phyloP scores from a whole-genome alignment of 2,888 invertebrate species.

The Cecidostiba fungosa region DNA sequence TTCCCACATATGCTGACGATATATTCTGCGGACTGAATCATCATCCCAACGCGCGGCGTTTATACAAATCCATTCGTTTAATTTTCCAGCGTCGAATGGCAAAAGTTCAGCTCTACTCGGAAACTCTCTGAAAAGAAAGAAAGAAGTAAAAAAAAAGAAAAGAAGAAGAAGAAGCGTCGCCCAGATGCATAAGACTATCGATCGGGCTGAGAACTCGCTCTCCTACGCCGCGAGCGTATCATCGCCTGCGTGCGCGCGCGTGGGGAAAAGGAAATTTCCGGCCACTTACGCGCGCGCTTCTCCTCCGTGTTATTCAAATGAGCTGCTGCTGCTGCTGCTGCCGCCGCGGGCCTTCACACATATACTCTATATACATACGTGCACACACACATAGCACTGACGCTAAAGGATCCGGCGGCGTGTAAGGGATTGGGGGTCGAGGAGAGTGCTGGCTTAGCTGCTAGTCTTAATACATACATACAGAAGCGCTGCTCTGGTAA shows the following conservation, averaged over 20 bases:
- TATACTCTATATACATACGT: too few species aligned
- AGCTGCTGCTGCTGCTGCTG: slow-evolving; percentile 63
- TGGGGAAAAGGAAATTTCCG: slow-evolving; percentile 63
- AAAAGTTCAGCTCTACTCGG: not conserved
- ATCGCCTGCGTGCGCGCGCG: not conserved
- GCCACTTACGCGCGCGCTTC: slow-evolving; percentile 25
- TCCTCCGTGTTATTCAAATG: slow-evolving; percentile 69
- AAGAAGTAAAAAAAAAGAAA: not conserved
- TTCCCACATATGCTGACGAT: not conserved
- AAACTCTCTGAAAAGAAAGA: not conserved
- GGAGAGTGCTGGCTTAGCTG: not conserved
- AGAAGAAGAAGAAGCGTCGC: not conserved
- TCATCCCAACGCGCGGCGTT: too few species aligned
- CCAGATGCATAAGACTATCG: slow-evolving; percentile 21
- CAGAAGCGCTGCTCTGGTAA: slow-evolving; percentile 17
- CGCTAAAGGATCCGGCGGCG: slow-evolving; percentile 10
- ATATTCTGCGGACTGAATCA: too few species aligned
- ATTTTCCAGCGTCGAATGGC: slow-evolving; percentile 8
- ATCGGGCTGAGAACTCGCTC: not conserved
- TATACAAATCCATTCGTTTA: not conserved
- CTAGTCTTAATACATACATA: slow-evolving; percentile 5
- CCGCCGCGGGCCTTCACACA: not conserved
- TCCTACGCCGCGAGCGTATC: slow-evolving; percentile 6
- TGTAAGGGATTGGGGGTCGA: slow-evolving; percentile 18
- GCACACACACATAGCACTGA: not conserved